A percentile compares a stretch with the other conserved stretches of the same genome.
Evolutionary conservation across 2,888 invertebrate species (phyloP).

Genomic region (Liopterus haemorrhoidalis): DNA sequence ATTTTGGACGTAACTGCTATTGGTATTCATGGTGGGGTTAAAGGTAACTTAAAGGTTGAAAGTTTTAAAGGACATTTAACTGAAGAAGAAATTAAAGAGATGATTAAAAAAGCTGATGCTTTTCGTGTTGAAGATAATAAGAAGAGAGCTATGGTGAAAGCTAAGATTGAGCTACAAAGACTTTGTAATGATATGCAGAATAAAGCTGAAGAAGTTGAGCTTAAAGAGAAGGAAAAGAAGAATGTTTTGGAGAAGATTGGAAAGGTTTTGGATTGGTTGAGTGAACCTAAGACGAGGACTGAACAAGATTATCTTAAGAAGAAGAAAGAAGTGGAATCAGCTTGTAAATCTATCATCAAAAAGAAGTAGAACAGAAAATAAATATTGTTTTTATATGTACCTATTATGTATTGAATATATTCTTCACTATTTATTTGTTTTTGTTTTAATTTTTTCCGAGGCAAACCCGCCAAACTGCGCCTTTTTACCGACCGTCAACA

Average conservation of each 20-base stretch:
- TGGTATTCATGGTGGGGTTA: too few relatives aligned
- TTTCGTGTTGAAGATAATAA: constrained; percentile 8
- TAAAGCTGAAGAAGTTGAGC: constrained; percentile 9
- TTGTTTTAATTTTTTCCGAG: too few relatives aligned
- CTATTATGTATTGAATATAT: too few relatives aligned
- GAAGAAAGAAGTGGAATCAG: constrained; percentile 10
- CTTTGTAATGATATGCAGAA: constrained; percentile 10
- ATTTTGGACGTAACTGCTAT: constrained; percentile 29
- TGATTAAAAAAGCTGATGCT: constrained; percentile 13
- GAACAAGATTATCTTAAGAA: constrained; percentile 14
- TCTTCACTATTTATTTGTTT: too few relatives aligned
- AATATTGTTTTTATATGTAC: too few relatives aligned
- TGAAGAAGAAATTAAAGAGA: constrained; percentile 11
- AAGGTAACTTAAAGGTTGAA: too few relatives aligned
- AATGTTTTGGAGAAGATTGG: constrained; percentile 9
- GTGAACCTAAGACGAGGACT: background rate
- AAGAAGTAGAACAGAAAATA: too few relatives aligned
- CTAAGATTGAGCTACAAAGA: constrained; percentile 11
- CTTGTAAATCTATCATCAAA: too few relatives aligned
- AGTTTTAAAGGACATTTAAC: constrained; percentile 14
- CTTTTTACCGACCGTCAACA: too few relatives aligned
- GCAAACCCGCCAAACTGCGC: too few relatives aligned
- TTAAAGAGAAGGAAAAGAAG: background rate
- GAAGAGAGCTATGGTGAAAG: constrained; percentile 6
- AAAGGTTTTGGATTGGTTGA: constrained; percentile 10